Evolutionary conservation across 2,113 vertebrate genomes (phyloP), one percentile per base, ranked within the genome.

Genomic region (Lathamus discolor): DNA sequence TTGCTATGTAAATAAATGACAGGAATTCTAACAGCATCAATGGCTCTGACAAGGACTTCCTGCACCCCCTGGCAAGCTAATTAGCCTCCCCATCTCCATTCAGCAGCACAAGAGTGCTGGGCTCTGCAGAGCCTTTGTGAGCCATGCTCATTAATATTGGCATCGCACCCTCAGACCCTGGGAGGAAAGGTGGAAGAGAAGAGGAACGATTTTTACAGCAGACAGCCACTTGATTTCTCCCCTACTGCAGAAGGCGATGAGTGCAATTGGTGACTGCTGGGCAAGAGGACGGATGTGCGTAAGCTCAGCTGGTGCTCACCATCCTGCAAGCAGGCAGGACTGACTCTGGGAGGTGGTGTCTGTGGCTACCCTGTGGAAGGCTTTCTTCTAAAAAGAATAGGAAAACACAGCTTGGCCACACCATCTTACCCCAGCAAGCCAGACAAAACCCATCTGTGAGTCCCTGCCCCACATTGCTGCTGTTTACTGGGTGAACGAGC

Each of bases 221-320:
- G 44, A 23, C 37, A 64, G 41, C 33, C 1, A 2, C 76, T 83
- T 48, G n/a, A 55, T 87, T 79, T 63, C 37, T 29, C 22, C 4
- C 22, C 33, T 48, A 0, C 13, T 67, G 16, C 0, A 9, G 48
- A 46, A 77, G 59, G 23, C 5, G 41, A 73, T 1, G 7, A 64
- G 54, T 1, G 0, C 17, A 43, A 3, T 35, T 57, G 0, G 0
- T 27, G 29, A 55, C 19, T 0, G 1, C n/a, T 18, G 33, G 27
- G 49, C 37, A 44, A 57, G 25, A 84, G 49, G 18, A 62, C 13
- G 9, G 19, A 29, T 1, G 16, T 31, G 44, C 1, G 0, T 27
- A 5, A n/a, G 4, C 67, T 79, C 62, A 43, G 57, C 46, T 0
- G 0, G 57, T 1, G 2, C 37, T 70, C 1, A 0, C 17, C n/a